Conservation (phyloP, 1,140 invertebrate species). For the Phocides pigmalion region DNA sequence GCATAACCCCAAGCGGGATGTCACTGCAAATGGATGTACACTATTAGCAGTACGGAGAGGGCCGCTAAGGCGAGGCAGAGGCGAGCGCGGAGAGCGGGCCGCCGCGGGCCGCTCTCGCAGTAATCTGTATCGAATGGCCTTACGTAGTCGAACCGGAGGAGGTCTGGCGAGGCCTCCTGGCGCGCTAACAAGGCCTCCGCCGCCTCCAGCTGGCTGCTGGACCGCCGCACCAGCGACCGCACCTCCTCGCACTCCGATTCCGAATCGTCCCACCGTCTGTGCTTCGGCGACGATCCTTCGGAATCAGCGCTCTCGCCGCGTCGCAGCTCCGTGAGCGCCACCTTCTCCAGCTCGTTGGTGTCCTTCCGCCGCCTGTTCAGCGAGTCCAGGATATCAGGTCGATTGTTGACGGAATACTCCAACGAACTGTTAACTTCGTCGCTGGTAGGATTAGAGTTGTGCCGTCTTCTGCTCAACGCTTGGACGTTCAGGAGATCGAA, state of each 20-base stretch:
- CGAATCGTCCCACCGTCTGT: slow-evolving; percentile 81
- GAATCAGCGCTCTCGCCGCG: slow-evolving; percentile 66
- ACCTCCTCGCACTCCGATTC: slow-evolving; percentile 88
- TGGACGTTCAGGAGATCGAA: slow-evolving; percentile 75
- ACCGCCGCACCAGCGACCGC: slow-evolving; percentile 81
- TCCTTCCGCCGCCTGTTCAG: slow-evolving; percentile 64
- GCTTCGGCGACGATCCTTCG: slow-evolving; percentile 67
- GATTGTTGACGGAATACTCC: slow-evolving; percentile 76
- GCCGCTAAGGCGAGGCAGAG: slow-evolving; percentile 77
- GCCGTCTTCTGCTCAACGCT: slow-evolving; percentile 67
- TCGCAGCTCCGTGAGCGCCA: slow-evolving; percentile 64
- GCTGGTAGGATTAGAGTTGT: slow-evolving; percentile 74
- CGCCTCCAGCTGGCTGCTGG: slow-evolving; percentile 69
- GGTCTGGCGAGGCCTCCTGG: slow-evolving; percentile 72
- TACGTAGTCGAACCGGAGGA: slow-evolving; percentile 82
- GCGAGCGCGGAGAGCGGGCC: slow-evolving; percentile 63
- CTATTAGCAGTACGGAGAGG: slow-evolving; percentile 78
- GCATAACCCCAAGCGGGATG: slow-evolving; percentile 64
- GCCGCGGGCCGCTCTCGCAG: slow-evolving; percentile 20
- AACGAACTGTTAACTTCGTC: slow-evolving; percentile 76
- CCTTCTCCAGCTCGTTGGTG: slow-evolving; percentile 65
- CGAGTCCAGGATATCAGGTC: slow-evolving; percentile 78
- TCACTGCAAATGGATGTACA: slow-evolving; percentile 79
- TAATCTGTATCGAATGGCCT: slow-evolving; percentile 73
- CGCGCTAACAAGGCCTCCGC: slow-evolving; percentile 73